Conservation (phyloP, 2,797 vertebrate genomes). For the Molossus alvarezi region DNA sequence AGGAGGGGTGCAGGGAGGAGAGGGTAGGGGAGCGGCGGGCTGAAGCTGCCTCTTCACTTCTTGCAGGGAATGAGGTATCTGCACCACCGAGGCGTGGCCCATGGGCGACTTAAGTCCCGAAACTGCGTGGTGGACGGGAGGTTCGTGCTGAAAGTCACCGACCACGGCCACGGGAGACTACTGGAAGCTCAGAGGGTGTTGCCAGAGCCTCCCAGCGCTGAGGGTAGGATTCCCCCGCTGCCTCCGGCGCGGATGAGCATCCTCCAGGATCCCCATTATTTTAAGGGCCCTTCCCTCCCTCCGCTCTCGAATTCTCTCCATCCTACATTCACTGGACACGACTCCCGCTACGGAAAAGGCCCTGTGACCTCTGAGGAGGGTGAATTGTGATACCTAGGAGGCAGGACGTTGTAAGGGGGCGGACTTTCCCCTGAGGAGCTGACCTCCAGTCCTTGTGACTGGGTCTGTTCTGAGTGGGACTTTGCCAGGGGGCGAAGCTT, state of each 20-base stretch:
- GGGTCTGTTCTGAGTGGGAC: fast-evolving
- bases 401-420: fast-evolving
- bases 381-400: background rate
- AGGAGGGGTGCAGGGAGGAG: background rate
- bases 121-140: conserved; percentile 98
- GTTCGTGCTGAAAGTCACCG: conserved; percentile 97
- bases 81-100: conserved; percentile 93
- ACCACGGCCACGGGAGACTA: conserved; percentile 94
- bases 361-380: background rate
- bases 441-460: fast-evolving
- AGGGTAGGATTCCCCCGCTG: conserved; percentile 88
- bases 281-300: background rate
- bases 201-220: conserved; percentile 85
- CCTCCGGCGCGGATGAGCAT: fast-evolving
- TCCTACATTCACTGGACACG: background rate
- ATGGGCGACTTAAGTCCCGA: conserved; percentile 96
- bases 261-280: background rate
- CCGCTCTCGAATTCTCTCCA: background rate
- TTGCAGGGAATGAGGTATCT: conserved; percentile 94
- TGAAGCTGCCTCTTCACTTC: background rate
- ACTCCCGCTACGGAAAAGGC: background rate
- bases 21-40: background rate
- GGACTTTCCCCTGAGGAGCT: background rate
- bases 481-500: background rate
- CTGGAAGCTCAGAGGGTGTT: conserved; percentile 90